Conservation (phyloP, 2,888 invertebrate genomes). For the Thymelicus sylvestris region DNA sequence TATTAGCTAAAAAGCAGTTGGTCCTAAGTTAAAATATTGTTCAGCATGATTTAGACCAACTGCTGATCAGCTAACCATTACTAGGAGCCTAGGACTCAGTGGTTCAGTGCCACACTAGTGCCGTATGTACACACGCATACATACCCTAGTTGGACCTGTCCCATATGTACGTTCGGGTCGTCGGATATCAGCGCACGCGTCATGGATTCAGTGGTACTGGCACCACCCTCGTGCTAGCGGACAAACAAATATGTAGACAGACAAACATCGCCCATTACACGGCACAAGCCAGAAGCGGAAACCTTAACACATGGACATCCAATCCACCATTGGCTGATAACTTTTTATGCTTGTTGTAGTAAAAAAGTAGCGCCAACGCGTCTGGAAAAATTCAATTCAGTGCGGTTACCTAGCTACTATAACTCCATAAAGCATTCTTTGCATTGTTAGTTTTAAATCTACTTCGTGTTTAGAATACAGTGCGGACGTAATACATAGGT, state of each 20-base stretch:
- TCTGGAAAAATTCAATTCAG: conserved; percentile 46
- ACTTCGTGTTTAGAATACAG: conserved; percentile 70
- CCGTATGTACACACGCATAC: conserved; percentile 86
- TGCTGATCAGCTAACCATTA: conserved; percentile 43
- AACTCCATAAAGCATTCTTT: conserved; percentile 58
- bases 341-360: conserved; percentile 77
- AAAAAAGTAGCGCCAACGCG: conserved; percentile 80
- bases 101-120: conserved; percentile 67
- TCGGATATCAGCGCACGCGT: conserved; percentile 97
- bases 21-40: not conserved
- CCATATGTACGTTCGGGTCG: conserved; percentile 95
- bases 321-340: conserved; percentile 51
- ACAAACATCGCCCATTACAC: conserved; percentile 71
- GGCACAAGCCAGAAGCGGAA: conserved; percentile 60
- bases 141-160: conserved; percentile 98
- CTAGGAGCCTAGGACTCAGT: conserved; percentile 39
- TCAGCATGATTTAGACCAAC: conserved; percentile 7
- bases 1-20: conserved; percentile 33
- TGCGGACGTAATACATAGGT: conserved; percentile 50
- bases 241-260: conserved; percentile 84
- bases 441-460: conserved; percentile 74
- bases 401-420: conserved; percentile 57
- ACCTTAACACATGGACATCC: conserved; percentile 44
- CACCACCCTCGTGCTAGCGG: conserved; percentile 95
- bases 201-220: conserved; percentile 97